Base-by-base conservation (phyloP, 2,888 invertebrate species). In the Peribatodes rhomboidaria region DNA sequence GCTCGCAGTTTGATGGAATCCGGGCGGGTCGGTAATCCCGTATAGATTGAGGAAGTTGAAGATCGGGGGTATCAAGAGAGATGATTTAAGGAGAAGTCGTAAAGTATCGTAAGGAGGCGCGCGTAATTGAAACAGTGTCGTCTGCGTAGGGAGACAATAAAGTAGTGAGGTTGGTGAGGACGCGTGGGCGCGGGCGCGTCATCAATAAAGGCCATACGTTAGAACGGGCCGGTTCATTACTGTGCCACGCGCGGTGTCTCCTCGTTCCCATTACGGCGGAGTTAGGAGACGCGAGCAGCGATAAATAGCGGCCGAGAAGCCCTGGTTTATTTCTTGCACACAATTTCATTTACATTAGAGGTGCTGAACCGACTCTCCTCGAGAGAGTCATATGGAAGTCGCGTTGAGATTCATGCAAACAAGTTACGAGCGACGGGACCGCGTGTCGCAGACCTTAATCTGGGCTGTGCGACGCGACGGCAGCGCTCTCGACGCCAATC, bases 281-380 rank as follows among this genome's bases (percentile, higher is more conserved):
- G 91, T 90, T 90, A 92, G 83, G 88, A 89, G 90, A 87, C 89
- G 86, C 87, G 85, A 78, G 83, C 82, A 81, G 81, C 90, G 87
- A 91, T 92, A 93, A 92, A 92, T 91, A 90, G 84, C 85, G 85
- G 87, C 82, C 86, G 77, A 87, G 88, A 79, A 88, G 83, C 84
- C 83, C 82, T 87, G 91, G 88, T 92, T 90, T 90, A 90, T 92
- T 90, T 89, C 87, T 89, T 89, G 90, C 86, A 86, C 89, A 90
- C 89, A 92, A 92, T 92, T 92, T 91, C 86, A 90, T 92, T 92
- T 91, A 92, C 91, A 92, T 92, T 89, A 90, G 84, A 90, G 88
- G 89, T 90, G 88, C 84, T 88, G 88, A 89, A 81, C 84, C 78
- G 76, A 84, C 82, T 78, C 83, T 84, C 80, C 89, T 90, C 87